Conservation (phyloP, 2,113 vertebrate genomes). For the Nibea albiflora region DNA sequence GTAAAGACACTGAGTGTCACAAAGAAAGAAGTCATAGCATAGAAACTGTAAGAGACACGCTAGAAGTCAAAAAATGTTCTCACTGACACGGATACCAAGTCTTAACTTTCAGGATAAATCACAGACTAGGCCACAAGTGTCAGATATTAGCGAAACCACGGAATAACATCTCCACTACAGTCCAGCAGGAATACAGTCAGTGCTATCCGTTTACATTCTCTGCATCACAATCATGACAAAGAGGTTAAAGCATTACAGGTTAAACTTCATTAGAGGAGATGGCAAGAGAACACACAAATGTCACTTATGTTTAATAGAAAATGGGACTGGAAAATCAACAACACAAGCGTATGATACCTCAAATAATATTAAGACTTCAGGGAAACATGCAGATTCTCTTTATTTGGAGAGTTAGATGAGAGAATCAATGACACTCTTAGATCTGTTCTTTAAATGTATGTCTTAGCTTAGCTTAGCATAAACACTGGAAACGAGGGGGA, state of each 20-base stretch:
- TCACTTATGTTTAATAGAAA: neutral
- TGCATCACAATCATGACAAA: neutral
- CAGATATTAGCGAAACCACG: neutral
- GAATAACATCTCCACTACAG: neutral
- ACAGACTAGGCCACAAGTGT: neutral
- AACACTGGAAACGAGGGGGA: neutral
- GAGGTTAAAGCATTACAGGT: neutral
- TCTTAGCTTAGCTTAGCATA: neutral
- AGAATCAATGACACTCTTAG: neutral
- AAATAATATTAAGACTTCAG: no score
- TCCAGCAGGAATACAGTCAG: constrained; percentile 14
- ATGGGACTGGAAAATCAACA: no score
- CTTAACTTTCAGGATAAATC: neutral
- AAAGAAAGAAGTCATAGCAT: constrained; percentile 17
- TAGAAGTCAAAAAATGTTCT: constrained; percentile 57
- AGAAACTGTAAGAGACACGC: constrained; percentile 67
- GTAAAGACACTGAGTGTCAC: neutral
- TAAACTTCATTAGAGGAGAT: neutral
- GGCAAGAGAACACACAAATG: neutral
- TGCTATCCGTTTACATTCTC: constrained; percentile 55
- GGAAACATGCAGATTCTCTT: neutral
- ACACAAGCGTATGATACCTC: neutral
- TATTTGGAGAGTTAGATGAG: neutral
- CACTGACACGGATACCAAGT: neutral
- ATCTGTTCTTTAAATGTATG: neutral